phyloP scores from a whole-genome alignment of 2,113 vertebrate genomes.

The Origma solitaria region DNA sequence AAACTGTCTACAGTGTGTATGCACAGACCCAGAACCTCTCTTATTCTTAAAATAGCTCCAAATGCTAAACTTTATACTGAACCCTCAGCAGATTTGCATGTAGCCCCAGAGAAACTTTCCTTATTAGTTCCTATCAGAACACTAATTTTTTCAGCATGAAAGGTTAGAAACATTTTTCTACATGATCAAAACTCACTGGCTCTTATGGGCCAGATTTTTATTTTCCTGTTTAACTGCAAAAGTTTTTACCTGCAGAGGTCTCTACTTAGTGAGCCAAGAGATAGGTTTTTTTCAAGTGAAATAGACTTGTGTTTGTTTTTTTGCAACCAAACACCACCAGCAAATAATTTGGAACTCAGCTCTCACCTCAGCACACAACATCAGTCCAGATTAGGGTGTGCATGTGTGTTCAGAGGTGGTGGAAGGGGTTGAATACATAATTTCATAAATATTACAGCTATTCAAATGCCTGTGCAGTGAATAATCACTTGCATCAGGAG shows the following conservation, averaged over 20 bases:
- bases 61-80: not conserved
- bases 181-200: not conserved
- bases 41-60: not conserved
- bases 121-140: not conserved
- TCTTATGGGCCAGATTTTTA: not conserved
- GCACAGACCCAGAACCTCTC: not conserved
- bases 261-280: not conserved
- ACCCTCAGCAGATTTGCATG: not conserved
- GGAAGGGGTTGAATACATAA: not conserved
- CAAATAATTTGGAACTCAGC: not conserved
- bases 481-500: not conserved
- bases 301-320: not conserved
- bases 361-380: not conserved
- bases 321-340: not conserved
- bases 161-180: not conserved
- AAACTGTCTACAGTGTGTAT: not conserved
- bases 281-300: not conserved
- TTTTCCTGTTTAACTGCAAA: not conserved
- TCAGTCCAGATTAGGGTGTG: not conserved
- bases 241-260: not conserved
- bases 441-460: constrained; percentile 4
- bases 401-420: not conserved
- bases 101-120: not conserved
- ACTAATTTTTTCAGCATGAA: not conserved
- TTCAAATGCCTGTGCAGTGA: not conserved